Conservation (phyloP, 1,140 invertebrate genomes). For the Drosophila kikkawai region DNA sequence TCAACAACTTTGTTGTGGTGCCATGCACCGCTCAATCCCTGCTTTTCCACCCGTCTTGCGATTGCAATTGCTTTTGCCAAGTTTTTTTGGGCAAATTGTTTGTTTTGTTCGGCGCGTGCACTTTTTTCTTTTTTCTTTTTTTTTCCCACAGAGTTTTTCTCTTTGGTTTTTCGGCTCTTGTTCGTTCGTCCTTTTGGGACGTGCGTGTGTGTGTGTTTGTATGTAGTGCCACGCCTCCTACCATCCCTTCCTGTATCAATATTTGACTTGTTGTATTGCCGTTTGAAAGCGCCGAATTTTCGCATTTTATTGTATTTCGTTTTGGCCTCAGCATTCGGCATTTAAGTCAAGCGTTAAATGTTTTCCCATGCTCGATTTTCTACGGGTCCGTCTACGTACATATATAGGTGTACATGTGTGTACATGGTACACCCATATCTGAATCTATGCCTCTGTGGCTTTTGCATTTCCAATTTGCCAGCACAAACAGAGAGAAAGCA, state of each 20-base stretch:
- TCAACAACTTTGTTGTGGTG: slow-evolving; percentile 82
- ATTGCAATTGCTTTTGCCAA: slow-evolving; percentile 82
- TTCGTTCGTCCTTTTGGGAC: slow-evolving; percentile 20
- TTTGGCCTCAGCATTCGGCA: slow-evolving; percentile 43
- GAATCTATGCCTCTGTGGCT: slow-evolving; percentile 51
- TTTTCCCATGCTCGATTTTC: slow-evolving; percentile 66
- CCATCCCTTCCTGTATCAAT: slow-evolving; percentile 53
- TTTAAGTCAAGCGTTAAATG: slow-evolving; percentile 76
- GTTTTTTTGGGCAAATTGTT: slow-evolving; percentile 78
- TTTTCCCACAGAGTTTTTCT: neutral
- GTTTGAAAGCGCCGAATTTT: slow-evolving; percentile 53
- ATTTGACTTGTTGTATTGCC: slow-evolving; percentile 79
- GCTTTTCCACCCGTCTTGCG: slow-evolving; percentile 39
- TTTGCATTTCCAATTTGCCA: slow-evolving; percentile 58
- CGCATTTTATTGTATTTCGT: slow-evolving; percentile 30
- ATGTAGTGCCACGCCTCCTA: slow-evolving; percentile 32
- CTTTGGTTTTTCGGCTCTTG: slow-evolving; percentile 15
- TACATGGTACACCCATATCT: slow-evolving; percentile 21
- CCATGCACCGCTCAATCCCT: slow-evolving; percentile 50
- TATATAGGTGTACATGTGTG: neutral
- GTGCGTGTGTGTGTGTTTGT: slow-evolving; percentile 6
- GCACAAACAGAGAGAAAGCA: slow-evolving; percentile 71
- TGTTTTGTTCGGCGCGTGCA: slow-evolving; percentile 82
- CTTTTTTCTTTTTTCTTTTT: slow-evolving; percentile 49
- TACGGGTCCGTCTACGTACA: slow-evolving; percentile 33